Conservation (phyloP, 2,797 vertebrate species). For the Alectoris magna region DNA sequence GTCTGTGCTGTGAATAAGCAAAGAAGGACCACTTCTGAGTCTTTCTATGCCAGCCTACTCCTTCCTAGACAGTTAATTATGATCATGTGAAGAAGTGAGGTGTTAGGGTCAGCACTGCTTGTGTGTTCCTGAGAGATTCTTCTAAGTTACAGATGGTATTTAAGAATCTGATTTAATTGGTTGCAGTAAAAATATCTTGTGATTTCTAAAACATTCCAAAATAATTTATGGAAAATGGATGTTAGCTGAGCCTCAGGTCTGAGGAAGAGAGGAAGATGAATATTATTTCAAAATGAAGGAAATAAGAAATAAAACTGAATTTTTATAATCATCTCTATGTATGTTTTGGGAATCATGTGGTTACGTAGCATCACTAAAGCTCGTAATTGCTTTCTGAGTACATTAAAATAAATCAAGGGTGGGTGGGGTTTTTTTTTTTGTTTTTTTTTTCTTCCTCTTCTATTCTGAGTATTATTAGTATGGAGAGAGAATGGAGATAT, state of each 20-base stretch:
- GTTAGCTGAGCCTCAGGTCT: not conserved
- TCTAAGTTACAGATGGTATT: not conserved
- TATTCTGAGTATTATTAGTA: not conserved
- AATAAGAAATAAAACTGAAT: not conserved
- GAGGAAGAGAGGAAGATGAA: not conserved
- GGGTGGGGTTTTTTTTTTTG: not conserved
- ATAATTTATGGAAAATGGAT: not conserved
- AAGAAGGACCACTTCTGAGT: not conserved
- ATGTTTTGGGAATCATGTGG: not conserved
- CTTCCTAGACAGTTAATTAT: not conserved
- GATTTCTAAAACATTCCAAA: not conserved
- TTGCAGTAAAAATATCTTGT: not conserved
- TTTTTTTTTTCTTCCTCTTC: not conserved
- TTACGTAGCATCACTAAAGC: not conserved
- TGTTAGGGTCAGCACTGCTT: not conserved
- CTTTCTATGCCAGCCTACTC: not conserved
- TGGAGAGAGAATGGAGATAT: not conserved
- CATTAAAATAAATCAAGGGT: not conserved
- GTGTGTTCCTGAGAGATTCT: not conserved
- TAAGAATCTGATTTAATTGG: not conserved
- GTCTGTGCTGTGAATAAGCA: not conserved
- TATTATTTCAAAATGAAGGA: not conserved
- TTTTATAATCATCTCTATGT: not conserved
- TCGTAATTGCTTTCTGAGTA: not conserved
- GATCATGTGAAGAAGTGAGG: not conserved